Evolutionary conservation across 2,888 invertebrate genomes (phyloP), one percentile per base, ranked within the genome.

Genomic region (Halocaridina rubra): DNA sequence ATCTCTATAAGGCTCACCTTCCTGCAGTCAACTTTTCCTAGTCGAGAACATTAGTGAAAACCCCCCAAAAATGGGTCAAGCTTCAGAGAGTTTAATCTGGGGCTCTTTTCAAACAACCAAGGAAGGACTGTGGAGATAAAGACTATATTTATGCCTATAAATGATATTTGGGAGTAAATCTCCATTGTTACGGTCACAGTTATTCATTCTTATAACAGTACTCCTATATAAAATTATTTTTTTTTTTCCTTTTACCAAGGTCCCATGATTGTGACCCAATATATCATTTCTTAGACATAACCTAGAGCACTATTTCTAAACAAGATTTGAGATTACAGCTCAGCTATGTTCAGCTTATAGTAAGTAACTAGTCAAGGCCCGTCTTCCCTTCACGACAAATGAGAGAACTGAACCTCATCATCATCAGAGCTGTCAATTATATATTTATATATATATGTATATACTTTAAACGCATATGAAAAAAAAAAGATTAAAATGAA

Each of bases 251-350:
- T 59, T 76, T 22, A 16, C 19, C 29, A 72, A 33, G n/a, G n/a
- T n/a, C n/a, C n/a, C n/a, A n/a, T n/a, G n/a, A n/a, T n/a, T n/a
- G n/a, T 59, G 59, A 59, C 59, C 22, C 59, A 59, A 22, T 19
- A 22, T 59, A 19, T 59, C 22, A 22, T 13, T 59, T 19, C 59
- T 59, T 59, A 59, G 22, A 53, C n/a, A 53, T 19, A 53, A 72
- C 78, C 78, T 78, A 82, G 57, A 82, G 82, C 77, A 82, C 78
- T 82, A 82, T 57, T 78, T 78, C 82, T 82, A 82, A 71, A 81
- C 75, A 76, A 76, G 76, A 76, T 81, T 78, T 82, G 82, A 82
- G 77, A 82, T 82, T 82, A 82, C 82, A 82, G 57, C 82, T 69
- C 69, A 69, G 69, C 69, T 30, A 69, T 30, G 27, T 69, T 69